Percentiles rank a stretch among this genome's conserved stretches.
These are phyloP conservation scores for Cynopterus sphinx DNA, from an alignment of 2,797 vertebrate species.

Conservation along the genomic window DNA sequence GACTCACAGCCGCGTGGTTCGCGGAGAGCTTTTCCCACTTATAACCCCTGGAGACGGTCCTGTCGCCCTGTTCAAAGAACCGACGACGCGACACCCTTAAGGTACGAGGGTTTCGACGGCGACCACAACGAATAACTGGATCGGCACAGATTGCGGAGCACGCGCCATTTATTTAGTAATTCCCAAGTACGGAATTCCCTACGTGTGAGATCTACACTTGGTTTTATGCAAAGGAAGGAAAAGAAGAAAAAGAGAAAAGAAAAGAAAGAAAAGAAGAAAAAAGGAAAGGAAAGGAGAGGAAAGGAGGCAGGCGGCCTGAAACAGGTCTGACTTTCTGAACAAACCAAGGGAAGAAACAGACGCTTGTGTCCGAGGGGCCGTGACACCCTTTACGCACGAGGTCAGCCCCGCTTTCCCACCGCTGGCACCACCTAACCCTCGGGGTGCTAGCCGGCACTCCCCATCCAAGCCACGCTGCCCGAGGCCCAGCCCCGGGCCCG, in stretches of 20 bases:
- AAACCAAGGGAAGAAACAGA: not conserved
- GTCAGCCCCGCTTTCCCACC: not conserved
- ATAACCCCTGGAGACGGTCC: not conserved
- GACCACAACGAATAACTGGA: not conserved
- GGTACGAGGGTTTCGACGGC: not conserved
- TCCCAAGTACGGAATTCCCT: not conserved
- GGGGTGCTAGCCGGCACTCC: no score
- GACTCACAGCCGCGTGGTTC: not conserved
- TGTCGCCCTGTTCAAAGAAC: not conserved
- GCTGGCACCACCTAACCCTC: not conserved
- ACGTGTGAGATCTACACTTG: not conserved
- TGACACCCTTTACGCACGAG: not conserved
- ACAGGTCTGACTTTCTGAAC: not conserved
- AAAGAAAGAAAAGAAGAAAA: no score
- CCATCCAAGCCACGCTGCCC: not conserved
- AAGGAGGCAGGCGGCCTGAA: not conserved
- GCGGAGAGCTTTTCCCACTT: not conserved
- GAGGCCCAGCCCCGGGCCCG: not conserved
- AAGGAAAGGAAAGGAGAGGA: no score
- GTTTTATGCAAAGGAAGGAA: not conserved
- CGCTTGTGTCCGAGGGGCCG: not conserved
- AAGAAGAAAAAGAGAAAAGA: no score
- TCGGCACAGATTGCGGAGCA: not conserved
- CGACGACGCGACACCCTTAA: not conserved
- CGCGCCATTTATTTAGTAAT: not conserved